These are phyloP conservation scores for Halocaridina rubra DNA, from an alignment of 2,888 invertebrate species.

Conservation along the genomic window DNA sequence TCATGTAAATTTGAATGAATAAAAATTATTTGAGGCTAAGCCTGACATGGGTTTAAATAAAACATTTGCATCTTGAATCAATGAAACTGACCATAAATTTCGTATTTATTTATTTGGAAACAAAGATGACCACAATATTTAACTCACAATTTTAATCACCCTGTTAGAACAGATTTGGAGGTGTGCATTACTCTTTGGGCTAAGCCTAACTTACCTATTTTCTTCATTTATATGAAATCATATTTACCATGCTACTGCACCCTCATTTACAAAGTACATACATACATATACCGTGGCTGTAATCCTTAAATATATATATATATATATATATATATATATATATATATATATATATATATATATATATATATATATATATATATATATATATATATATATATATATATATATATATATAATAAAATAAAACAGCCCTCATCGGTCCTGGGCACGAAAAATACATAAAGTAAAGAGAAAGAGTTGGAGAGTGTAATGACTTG, in stretches of 20 bases:
- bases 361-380: too few species aligned
- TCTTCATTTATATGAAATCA: constrained; percentile 1
- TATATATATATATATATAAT: too few species aligned
- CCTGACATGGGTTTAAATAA: background rate
- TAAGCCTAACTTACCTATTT: constrained; percentile 1
- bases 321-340: too few species aligned
- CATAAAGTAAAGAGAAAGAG: too few species aligned
- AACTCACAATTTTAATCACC: background rate
- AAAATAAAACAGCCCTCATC: too few species aligned
- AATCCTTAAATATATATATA: constrained; percentile 17
- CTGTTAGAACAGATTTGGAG: too few species aligned
- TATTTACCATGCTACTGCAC: constrained; percentile 19
- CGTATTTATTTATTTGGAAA: constrained; percentile 1
- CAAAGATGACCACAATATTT: background rate
- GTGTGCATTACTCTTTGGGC: background rate
- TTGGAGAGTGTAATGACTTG: too few species aligned
- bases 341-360: too few species aligned
- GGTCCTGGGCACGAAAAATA: too few species aligned
- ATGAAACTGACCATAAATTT: background rate
- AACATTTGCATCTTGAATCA: background rate
- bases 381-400: too few species aligned
- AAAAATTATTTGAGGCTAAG: too few species aligned
- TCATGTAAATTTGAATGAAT: background rate
- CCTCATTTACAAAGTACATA: background rate
- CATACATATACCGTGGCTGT: too few species aligned